Percentiles rank a stretch among this genome's conserved stretches.
These are phyloP conservation scores for Nymphicus hollandicus DNA, from an alignment of 2,113 vertebrate species.

Conservation along the genomic window DNA sequence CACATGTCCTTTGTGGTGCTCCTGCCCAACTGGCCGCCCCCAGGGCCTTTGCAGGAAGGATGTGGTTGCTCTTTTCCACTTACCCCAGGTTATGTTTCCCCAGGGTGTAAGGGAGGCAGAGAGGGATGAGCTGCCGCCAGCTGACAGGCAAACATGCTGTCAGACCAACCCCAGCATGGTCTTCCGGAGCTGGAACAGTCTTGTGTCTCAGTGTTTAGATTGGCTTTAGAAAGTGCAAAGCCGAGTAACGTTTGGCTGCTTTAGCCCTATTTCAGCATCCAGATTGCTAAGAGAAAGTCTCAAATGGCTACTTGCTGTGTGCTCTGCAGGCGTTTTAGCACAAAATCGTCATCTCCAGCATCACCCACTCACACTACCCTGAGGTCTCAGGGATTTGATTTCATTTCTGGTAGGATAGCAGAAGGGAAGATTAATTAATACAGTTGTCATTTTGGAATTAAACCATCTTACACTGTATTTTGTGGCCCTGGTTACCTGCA, in stretches of 20 bases:
- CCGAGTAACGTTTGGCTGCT: background rate
- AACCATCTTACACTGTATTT: background rate
- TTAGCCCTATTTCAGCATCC: background rate
- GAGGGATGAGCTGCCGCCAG: background rate
- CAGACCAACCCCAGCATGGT: background rate
- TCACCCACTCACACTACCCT: background rate
- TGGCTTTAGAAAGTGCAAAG: conserved; percentile 6
- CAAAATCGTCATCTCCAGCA: background rate
- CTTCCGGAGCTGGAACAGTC: background rate
- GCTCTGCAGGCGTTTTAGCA: background rate
- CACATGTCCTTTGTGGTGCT: rapidly evolving
- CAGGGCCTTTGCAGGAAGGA: background rate
- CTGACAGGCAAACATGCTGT: background rate
- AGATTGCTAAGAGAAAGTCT: background rate
- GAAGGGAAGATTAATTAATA: background rate
- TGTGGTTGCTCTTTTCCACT: background rate
- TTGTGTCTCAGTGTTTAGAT: background rate
- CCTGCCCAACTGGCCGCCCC: rapidly evolving
- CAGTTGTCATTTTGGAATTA: background rate
- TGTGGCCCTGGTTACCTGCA: background rate
- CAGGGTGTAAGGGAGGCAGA: background rate
- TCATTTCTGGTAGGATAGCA: background rate
- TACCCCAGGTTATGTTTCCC: background rate
- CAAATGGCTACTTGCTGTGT: background rate
- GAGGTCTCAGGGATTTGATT: background rate